Base-by-base conservation (phyloP, 2,888 invertebrate species). In the Cistogaster globosa region DNA sequence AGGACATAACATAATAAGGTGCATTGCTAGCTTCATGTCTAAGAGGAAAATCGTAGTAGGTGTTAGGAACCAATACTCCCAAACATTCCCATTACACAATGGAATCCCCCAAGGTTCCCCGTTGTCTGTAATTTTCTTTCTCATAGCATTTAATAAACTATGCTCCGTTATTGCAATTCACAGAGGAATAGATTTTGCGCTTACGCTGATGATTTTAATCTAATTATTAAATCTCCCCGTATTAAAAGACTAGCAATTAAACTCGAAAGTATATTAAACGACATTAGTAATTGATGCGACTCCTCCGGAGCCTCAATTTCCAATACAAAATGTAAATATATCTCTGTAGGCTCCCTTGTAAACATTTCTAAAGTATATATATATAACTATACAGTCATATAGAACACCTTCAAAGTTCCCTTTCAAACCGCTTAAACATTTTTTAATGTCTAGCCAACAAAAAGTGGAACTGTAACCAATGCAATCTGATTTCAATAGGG, bases 231-330 rank as follows among this genome's bases (percentile, higher is more conserved):
- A n/a, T n/a, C n/a, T n/a, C n/a, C n/a, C n/a, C n/a, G n/a, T n/a
- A n/a, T n/a, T n/a, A n/a, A n/a, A n/a, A n/a, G n/a, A n/a, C n/a
- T n/a, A n/a, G n/a, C n/a, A n/a, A 14, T 45, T 1, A 58, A 58
- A 7, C 26, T 71, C 2, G 42, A 55, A 22, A 69, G 55, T 11
- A 16, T 69, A 11, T 36, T 67, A 1, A 32, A 36, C 7, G 53
- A 67, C 16, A 67, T 67, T 12, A 53, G 53, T 2, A 57, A 22
- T 11, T 69, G 69, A 26, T 57, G 57, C 36, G 53, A 6, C 7
- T 42, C n/a, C 38, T 38, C 4, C 32, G 68, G n/a, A n/a, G n/a
- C n/a, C n/a, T 11, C 16, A 42, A 16, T n/a, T 68, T 8, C 55
- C 20, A 0, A 2, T 55, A 38, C 14, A n/a, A 55, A 4, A 55